Conservation (phyloP, 2,888 invertebrate genomes). For the Agrochola circellaris region DNA sequence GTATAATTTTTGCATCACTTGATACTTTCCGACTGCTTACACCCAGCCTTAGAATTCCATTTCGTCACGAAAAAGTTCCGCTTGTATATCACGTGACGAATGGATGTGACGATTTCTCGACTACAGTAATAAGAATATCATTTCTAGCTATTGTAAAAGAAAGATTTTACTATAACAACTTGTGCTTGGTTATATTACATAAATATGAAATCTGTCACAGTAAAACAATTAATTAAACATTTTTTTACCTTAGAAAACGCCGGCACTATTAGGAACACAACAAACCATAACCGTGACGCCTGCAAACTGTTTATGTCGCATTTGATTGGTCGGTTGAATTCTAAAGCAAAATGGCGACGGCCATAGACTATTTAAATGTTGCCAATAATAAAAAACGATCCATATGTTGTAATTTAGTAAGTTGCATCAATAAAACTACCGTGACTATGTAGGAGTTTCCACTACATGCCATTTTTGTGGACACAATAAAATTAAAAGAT, state of each 20-base stretch:
- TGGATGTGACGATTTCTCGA: constrained; percentile 14
- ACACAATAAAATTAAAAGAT: background rate
- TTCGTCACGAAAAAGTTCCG: background rate
- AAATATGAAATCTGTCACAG: background rate
- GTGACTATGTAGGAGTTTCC: background rate
- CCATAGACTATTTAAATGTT: background rate
- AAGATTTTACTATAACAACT: constrained; percentile 12
- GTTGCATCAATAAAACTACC: background rate
- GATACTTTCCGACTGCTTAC: background rate
- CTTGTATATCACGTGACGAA: constrained; percentile 10
- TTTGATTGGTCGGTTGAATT: constrained; percentile 1
- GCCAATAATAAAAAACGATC: constrained; percentile 1
- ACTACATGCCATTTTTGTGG: background rate
- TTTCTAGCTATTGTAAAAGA: constrained; percentile 11
- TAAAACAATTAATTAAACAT: constrained; percentile 1
- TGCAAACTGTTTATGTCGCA: background rate
- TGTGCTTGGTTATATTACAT: background rate
- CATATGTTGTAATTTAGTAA: constrained; percentile 1
- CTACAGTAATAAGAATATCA: constrained; percentile 8
- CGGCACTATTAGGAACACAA: constrained; percentile 1
- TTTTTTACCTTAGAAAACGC: constrained; percentile 23
- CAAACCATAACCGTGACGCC: background rate
- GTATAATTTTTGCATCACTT: background rate
- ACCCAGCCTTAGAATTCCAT: background rate
- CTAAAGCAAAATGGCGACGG: background rate